Conservation (phyloP, 2,888 invertebrate species). For the Idaea straminata region DNA sequence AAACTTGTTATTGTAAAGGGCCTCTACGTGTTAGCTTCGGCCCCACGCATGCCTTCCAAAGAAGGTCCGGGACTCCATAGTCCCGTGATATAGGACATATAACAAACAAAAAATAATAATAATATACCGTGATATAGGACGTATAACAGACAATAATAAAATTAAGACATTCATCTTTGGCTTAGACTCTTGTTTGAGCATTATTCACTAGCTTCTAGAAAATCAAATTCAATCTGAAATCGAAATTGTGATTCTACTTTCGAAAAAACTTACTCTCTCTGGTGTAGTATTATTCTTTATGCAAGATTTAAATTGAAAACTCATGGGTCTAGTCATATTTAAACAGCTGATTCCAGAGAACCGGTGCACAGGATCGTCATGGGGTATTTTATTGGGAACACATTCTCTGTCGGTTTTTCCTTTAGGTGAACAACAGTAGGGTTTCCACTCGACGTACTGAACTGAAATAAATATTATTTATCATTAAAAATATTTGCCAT, state of each 20-base stretch:
- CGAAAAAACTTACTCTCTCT: conserved; percentile 37
- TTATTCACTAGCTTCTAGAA: too few species aligned
- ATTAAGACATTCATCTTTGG: too few species aligned
- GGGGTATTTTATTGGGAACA: conserved; percentile 41
- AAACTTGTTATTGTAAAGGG: too few species aligned
- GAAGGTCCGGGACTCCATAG: too few species aligned
- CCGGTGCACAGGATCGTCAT: conserved; percentile 49
- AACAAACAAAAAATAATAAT: too few species aligned
- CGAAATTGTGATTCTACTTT: background rate
- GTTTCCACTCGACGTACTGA: conserved; percentile 45
- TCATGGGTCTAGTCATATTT: conserved; percentile 49
- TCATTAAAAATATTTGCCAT: background rate
- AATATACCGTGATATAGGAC: too few species aligned
- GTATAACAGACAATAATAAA: too few species aligned
- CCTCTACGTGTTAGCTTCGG: too few species aligned
- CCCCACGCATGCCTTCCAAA: too few species aligned
- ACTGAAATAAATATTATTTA: conserved; percentile 29
- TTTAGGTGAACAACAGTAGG: conserved; percentile 42
- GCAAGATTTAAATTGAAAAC: conserved; percentile 49
- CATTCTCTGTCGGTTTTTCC: conserved; percentile 42
- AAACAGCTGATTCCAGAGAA: conserved; percentile 45
- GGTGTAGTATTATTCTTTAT: conserved; percentile 38
- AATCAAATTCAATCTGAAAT: too few species aligned
- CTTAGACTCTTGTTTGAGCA: too few species aligned
- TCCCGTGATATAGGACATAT: too few species aligned